phyloP scores from a whole-genome alignment of 2,797 vertebrate genomes.

The Nannoperca obscura region DNA sequence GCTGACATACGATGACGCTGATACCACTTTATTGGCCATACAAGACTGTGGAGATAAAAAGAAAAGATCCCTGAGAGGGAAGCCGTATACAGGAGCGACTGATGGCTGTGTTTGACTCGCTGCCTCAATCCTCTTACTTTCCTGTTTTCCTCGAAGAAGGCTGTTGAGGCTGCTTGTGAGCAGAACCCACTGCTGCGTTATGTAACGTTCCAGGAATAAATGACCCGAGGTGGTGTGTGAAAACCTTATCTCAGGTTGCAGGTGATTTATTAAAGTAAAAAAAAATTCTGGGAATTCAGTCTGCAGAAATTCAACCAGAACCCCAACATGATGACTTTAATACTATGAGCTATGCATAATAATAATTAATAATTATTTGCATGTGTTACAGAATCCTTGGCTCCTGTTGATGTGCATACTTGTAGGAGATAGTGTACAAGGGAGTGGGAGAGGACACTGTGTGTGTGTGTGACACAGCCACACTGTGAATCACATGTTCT shows the following conservation, averaged over 20 bases:
- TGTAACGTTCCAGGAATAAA: conserved; percentile 78
- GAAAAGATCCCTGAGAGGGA: conserved; percentile 19
- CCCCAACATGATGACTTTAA: conserved; percentile 17
- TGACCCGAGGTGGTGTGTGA: conserved; percentile 58
- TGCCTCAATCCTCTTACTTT: conserved; percentile 65
- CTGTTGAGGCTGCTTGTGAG: conserved; percentile 59
- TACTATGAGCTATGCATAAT: not conserved
- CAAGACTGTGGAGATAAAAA: conserved; percentile 16
- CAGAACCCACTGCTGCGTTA: conserved; percentile 68
- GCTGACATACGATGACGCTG: conserved; percentile 28
- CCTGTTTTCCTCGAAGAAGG: conserved; percentile 58
- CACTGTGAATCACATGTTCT: conserved; percentile 63
- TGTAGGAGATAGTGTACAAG: conserved; percentile 30
- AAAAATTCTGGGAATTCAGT: conserved; percentile 27
- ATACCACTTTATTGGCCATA: conserved; percentile 46
- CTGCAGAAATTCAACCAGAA: conserved; percentile 19
- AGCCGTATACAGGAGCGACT: conserved; percentile 2
- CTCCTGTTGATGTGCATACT: conserved; percentile 35
- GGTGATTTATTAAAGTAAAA: conserved; percentile 66
- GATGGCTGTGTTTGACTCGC: conserved; percentile 29
- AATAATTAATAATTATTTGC: conserved; percentile 26
- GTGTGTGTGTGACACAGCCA: conserved; percentile 50
- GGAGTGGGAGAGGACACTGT: conserved; percentile 59
- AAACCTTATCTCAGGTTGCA: conserved; percentile 64
- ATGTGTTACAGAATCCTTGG: conserved; percentile 10